Conservation (phyloP, 2,888 invertebrate species). For the Bellardia bayeri region DNA sequence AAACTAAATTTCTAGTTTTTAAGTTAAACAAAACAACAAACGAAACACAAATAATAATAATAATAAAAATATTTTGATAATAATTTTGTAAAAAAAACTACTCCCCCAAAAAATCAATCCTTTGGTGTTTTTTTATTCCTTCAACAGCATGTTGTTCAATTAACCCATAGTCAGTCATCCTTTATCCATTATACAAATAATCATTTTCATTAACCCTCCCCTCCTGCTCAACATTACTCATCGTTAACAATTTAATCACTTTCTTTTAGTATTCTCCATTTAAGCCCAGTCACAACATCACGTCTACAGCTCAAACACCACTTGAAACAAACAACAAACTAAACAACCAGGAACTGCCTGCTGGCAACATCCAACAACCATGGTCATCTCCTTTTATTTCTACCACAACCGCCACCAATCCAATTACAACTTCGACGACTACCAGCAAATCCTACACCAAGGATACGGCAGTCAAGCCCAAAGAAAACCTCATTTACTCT, state of each 20-base stretch:
- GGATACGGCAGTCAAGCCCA: slow-evolving; percentile 38
- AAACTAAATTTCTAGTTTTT: slow-evolving; percentile 38
- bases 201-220: neutral
- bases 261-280: slow-evolving; percentile 57
- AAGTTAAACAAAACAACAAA: slow-evolving; percentile 41
- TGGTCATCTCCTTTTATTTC: slow-evolving; percentile 4
- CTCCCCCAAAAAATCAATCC: slow-evolving; percentile 11
- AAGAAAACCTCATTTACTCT: slow-evolving; percentile 45
- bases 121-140: slow-evolving; percentile 50
- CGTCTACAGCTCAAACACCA: slow-evolving; percentile 3
- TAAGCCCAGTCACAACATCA: slow-evolving; percentile 38
- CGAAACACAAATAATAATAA: slow-evolving; percentile 39
- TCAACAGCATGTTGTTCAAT: slow-evolving; percentile 6
- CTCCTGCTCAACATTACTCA: slow-evolving; percentile 36
- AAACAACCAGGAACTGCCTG: slow-evolving; percentile 25
- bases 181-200: neutral
- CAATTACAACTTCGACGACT: slow-evolving; percentile 1
- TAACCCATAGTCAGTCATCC: neutral
- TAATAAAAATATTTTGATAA: slow-evolving; percentile 33
- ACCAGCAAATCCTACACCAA: slow-evolving; percentile 52
- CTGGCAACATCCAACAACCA: neutral
- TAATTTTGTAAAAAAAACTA: slow-evolving; percentile 30
- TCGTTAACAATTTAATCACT: slow-evolving; percentile 52
- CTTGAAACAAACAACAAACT: neutral
- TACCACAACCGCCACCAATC: neutral